Base-by-base conservation (phyloP, 1,140 invertebrate species). In the Drosophila lini region DNA sequence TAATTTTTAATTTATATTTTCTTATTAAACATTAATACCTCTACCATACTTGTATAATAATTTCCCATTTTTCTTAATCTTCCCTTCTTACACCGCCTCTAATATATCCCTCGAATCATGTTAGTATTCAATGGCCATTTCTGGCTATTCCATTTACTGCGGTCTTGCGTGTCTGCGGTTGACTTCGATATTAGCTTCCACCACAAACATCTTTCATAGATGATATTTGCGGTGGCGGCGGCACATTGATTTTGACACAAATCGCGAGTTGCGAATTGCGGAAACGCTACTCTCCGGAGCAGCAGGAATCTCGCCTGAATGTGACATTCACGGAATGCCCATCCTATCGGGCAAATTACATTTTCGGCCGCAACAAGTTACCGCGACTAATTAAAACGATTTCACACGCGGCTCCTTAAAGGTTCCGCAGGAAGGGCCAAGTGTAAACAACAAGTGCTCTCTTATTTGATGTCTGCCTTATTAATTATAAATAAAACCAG, bases 401-500 rank as follows among this genome's bases (percentile, higher is more conserved):
- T 59, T 71, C 80, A 69, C 69, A 78, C 58, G 62, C 80, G 68
- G 53, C 16, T 78, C 34, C 70, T 64, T 41, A 47, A 60, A 25
- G 42, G 38, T 16, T 48, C 13, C 13, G 55, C 34, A 47, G 58
- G 34, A 67, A 47, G 25, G 25, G 25, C 25, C 5, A 55, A 64
- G 58, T 52, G 65, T 50, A 63, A 70, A 78, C 69, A 80, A 69
- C 60, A 69, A 62, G 40, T 74, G 61, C 34, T 13, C 38, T 47
- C 22, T 38, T 64, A 53, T 59, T 56, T 61, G 58, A 53, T 71
- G 34, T 47, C 45, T 56, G 71, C 34, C 22, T 64, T 81, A 77
- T 88, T 88, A 88, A 89, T 88, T 80, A 89, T 89, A 60, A 74
- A 88, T 83, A 83, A 89, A 53, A 36, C 44, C 75, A 57, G 44